phyloP scores from a whole-genome alignment of 2,797 vertebrate species.

The Acanthis flammea region DNA sequence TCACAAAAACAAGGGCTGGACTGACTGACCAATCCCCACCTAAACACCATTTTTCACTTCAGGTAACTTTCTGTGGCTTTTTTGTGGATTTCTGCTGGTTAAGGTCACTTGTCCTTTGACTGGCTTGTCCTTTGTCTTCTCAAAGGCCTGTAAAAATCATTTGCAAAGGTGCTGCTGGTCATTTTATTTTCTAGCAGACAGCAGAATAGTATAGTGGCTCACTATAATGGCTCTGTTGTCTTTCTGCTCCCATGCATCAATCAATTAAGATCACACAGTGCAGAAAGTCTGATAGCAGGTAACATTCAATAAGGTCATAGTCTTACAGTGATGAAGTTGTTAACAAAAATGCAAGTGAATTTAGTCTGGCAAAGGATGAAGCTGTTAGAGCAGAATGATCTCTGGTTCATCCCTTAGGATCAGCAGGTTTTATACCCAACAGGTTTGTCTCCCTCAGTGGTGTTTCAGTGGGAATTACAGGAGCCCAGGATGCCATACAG shows the following conservation, averaged over 20 bases:
- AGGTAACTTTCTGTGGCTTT: neutral
- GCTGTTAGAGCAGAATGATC: constrained; percentile 55
- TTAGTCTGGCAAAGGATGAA: constrained; percentile 27
- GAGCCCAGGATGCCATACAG: neutral
- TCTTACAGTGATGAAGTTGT: constrained; percentile 38
- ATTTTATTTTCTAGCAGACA: neutral
- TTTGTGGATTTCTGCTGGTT: neutral
- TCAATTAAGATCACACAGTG: neutral
- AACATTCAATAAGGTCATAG: constrained; percentile 51
- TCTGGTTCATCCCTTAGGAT: constrained; percentile 49
- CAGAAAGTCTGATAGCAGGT: neutral
- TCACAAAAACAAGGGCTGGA: neutral
- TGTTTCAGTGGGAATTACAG: constrained; percentile 44
- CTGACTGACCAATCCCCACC: too few species aligned
- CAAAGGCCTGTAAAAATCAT: neutral
- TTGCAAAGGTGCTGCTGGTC: neutral
- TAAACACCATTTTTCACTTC: neutral
- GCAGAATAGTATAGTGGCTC: neutral
- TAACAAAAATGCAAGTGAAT: constrained; percentile 62
- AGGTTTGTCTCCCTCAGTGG: constrained; percentile 25
- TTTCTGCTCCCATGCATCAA: constrained; percentile 19
- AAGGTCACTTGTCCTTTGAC: neutral
- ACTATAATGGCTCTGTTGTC: neutral
- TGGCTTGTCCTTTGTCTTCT: neutral
- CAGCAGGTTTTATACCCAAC: constrained; percentile 48